Evolutionary conservation across 2,797 vertebrate species (phyloP).

Genomic region (Propithecus perrieri): DNA sequence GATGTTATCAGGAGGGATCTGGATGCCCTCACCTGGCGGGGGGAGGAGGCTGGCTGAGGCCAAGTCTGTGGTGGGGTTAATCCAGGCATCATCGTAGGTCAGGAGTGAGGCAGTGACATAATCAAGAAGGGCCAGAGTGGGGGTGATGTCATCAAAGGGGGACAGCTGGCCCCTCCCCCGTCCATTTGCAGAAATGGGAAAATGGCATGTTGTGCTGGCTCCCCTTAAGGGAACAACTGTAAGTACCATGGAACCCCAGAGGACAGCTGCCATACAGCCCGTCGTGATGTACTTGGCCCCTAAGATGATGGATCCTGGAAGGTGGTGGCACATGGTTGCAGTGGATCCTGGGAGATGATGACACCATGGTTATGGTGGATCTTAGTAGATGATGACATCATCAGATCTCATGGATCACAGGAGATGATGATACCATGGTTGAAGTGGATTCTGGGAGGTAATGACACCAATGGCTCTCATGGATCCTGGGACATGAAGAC

Average conservation of each 20-base stretch:
- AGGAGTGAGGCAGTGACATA: slow-evolving; percentile 36
- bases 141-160: background rate
- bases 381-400: background rate
- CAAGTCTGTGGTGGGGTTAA: background rate
- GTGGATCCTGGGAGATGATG: background rate
- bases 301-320: background rate
- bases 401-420: background rate
- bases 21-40: background rate
- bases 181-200: background rate
- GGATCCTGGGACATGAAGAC: background rate
- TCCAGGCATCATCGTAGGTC: background rate
- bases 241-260: background rate
- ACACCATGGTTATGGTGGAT: background rate
- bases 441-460: background rate
- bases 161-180: background rate
- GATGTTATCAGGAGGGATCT: background rate
- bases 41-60: background rate
- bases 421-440: fast-evolving
- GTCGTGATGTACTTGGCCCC: background rate
- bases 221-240: background rate
- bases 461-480: background rate
- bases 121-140: background rate
- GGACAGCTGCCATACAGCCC: background rate
- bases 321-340: background rate
- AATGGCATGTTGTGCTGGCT: slow-evolving; percentile 19